Conservation (phyloP, 2,888 invertebrate species). For the Epinotia nisella region DNA sequence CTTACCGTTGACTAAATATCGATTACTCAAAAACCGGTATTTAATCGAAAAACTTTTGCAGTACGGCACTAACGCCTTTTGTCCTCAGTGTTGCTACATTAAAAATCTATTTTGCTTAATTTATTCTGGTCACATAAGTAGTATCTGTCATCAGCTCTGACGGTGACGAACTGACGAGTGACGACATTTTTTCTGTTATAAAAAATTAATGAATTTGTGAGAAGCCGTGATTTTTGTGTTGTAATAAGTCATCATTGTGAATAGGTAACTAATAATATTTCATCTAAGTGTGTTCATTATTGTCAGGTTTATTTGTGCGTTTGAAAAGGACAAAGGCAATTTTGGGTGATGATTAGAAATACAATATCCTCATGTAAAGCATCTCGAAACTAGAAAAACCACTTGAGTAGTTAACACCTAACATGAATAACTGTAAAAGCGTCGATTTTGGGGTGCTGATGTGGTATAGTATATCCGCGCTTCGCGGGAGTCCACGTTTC, state of each 20-base stretch:
- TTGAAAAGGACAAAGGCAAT: background rate
- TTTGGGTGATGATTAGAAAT: slow-evolving; percentile 29
- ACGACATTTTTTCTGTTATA: slow-evolving; percentile 41
- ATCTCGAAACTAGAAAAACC: slow-evolving; percentile 43
- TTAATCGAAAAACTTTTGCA: background rate
- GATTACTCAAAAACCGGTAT: slow-evolving; percentile 20
- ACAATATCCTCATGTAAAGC: slow-evolving; percentile 15
- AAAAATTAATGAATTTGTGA: slow-evolving; percentile 36
- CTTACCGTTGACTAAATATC: background rate
- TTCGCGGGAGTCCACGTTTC: slow-evolving; percentile 36
- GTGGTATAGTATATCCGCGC: slow-evolving; percentile 34
- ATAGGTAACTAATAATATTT: slow-evolving; percentile 26
- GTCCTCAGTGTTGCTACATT: slow-evolving; percentile 14
- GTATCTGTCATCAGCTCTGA: slow-evolving; percentile 32
- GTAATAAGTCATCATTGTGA: slow-evolving; percentile 31
- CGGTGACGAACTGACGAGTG: too few species aligned
- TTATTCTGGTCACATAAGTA: slow-evolving; percentile 28
- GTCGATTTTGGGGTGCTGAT: slow-evolving; percentile 38
- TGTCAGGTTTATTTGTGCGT: background rate
- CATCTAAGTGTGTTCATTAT: background rate
- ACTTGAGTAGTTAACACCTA: slow-evolving; percentile 39
- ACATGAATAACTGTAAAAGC: slow-evolving; percentile 43
- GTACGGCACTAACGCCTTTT: slow-evolving; percentile 23
- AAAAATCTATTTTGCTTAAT: slow-evolving; percentile 13
- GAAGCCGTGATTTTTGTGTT: slow-evolving; percentile 41